A percentile compares a stretch with the other conserved stretches of the same genome.
These are phyloP conservation scores for Irena cyanogastra DNA, from an alignment of 2,113 vertebrate genomes.

Conservation along the genomic window DNA sequence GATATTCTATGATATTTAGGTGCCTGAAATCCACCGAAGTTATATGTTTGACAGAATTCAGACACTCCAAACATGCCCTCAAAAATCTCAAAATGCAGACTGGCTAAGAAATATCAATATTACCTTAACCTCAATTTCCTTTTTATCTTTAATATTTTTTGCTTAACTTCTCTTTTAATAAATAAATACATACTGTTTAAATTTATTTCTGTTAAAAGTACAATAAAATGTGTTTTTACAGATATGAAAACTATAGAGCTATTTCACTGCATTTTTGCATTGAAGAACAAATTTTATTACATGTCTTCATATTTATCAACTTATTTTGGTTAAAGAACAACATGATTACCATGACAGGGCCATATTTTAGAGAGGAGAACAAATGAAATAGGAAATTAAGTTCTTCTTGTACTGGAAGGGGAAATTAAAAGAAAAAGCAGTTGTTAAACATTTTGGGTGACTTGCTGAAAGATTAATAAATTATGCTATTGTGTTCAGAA, in stretches of 20 bases:
- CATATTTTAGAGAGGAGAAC: not conserved
- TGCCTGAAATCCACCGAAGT: not conserved
- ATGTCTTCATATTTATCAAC: not conserved
- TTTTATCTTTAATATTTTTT: not conserved
- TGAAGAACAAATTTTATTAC: not conserved
- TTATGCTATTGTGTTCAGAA: constrained; percentile 42
- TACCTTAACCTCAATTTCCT: not conserved
- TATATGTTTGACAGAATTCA: not conserved
- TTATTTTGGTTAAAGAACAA: constrained; percentile 16
- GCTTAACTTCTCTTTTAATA: not conserved
- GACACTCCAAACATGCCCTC: fast-evolving
- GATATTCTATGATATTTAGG: not conserved
- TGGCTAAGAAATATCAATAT: not conserved
- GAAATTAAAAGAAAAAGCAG: constrained; percentile 48
- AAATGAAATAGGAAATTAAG: constrained; percentile 56
- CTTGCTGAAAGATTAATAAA: constrained; percentile 51
- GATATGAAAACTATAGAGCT: not conserved
- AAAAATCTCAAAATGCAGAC: not conserved
- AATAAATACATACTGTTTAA: not conserved
- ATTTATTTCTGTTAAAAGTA: not conserved
- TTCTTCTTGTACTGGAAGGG: constrained; percentile 44
- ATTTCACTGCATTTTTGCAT: not conserved
- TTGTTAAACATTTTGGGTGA: constrained; percentile 44
- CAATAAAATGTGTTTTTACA: not conserved
- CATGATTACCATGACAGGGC: not conserved